Evolutionary conservation across 2,888 invertebrate genomes (phyloP), one percentile per base, ranked within the genome.

Genomic region (Criorhina ranunculi): DNA sequence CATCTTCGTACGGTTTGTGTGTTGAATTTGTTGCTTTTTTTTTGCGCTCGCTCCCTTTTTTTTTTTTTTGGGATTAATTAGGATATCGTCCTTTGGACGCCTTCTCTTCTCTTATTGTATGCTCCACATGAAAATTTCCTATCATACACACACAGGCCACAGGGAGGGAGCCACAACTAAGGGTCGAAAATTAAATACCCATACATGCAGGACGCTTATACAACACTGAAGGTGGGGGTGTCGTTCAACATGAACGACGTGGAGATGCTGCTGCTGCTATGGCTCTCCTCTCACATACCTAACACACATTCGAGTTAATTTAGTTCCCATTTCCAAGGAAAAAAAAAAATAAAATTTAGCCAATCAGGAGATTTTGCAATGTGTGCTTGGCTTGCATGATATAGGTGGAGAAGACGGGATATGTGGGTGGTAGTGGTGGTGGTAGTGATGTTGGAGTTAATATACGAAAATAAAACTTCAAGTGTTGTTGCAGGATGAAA

Each of bases 111-210:
- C 9, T 12, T 24, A 24, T 24, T 3, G 24, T 4, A 4, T 4
- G 31, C 37, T 37, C 35, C 24, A n/a, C n/a, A n/a, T n/a, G n/a
- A n/a, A n/a, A n/a, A n/a, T n/a, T n/a, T n/a, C n/a, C n/a, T n/a
- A n/a, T n/a, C 53, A 31, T 8, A 31, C 7, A 9, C 31, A 42
- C 7, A 29, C n/a, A n/a, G n/a, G n/a, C n/a, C n/a, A n/a, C n/a
- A 40, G 24, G 12, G 35, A 19, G 24, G 7, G 44, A 12, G 35
- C 1, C 12, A 15, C 3, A 40, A 24, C 24, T 75, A 80, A 60
- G 80, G 80, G 80, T 80, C 75, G 80, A 80, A 60, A 75, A 67
- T 75, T 80, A 80, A 73, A 60, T 75, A 80, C 59, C 51, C 46
- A 80, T 44, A 80, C 67, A 67, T 53, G 53, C 66, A 79, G 35